Evolutionary conservation across 2,888 invertebrate genomes (phyloP), one percentile per base, ranked within the genome.

Genomic region (Hydroisotoma schaefferi): DNA sequence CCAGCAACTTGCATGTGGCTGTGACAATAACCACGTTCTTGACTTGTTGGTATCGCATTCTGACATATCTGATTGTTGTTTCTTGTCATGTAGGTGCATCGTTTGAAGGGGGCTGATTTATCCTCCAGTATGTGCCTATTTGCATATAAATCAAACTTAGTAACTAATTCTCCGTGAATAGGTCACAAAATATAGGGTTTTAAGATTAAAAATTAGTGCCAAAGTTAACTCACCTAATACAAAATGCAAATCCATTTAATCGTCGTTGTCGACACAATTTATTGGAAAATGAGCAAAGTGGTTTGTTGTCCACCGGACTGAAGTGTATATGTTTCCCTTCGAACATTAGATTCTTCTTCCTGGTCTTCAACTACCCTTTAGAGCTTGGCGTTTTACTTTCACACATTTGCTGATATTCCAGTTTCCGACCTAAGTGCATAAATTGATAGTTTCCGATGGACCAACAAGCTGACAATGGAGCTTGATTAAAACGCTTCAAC

Each of bases 191-290:
- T 8, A 47, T 33, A 33, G 8, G 8, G 8, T 10, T 33, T 33
- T 33, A 8, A 15, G 15, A 33, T 47, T 6, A 47, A 22, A 47
- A 23, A 8, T 47, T 25, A 8, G 22, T 23, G 20, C 8, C 20
- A 18, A 6, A 25, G 10, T 6, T 25, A 6, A 47, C 23, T 22
- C 2, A 71, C 81, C 80, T 71, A 29, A 78, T 74, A 73, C 80
- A 81, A 70, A 78, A 81, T 29, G 77, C 78, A 73, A 78, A 80
- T 55, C 78, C 77, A 73, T 80, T 78, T 38, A 81, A 76, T 40
- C 81, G 76, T 53, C 80, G 75, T 71, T 81, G 81, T 60, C 80
- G 79, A 74, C 81, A 81, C 65, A 78, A 72, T 72, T 79, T 79
- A 54, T 75, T 74, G 66, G 79, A 75, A 59, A 74, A 76, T 8